Evolutionary conservation across 2,113 vertebrate genomes (phyloP), one percentile per base, ranked within the genome.

Genomic region (Phodopus roborovskii): DNA sequence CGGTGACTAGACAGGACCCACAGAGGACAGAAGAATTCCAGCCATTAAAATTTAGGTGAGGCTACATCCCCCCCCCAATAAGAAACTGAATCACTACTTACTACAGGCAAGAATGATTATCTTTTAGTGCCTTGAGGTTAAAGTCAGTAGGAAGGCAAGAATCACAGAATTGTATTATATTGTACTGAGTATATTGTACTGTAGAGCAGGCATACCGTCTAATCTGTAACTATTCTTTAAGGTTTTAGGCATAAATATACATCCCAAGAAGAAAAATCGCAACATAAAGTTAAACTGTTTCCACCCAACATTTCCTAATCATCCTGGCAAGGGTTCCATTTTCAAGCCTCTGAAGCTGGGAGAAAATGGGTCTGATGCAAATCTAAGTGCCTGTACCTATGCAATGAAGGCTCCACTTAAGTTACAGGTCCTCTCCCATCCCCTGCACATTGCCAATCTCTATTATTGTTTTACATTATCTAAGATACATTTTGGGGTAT

Each of bases 51-150:
- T 90, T 96, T 97, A 98, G 86, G 86, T 95, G 92, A 97, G 56
- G 64, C 71, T 95, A 75, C 0, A 2, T 66, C 24, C 97, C 96
- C 92, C 94, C 94, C 71, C 66, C 45, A 96, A 97, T 82, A 95
- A 90, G 73, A 98, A 95, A 95, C 70, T 95, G 92, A 98, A 97
- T 98, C 96, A 94, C 94, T 94, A 95, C 93, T 96, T 97, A 84
- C 64, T n/a, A 22, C 90, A 90, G 92, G 92, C 91, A 39, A 96
- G 68, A 97, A 97, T 90, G 87, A 73, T 70, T 79, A 94, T 96
- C 86, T 95, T 88, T 68, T 68, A 56, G 87, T 64, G 68, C 48
- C 53, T 96, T 53, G 62, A 93, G 93, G 94, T 96, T 96, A 95
- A 96, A 96, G 36, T 94, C 88, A 79, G 50, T 89, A 73, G 82